Base-by-base conservation (phyloP, 2,113 vertebrate species). In the Ardeotis arabs region DNA sequence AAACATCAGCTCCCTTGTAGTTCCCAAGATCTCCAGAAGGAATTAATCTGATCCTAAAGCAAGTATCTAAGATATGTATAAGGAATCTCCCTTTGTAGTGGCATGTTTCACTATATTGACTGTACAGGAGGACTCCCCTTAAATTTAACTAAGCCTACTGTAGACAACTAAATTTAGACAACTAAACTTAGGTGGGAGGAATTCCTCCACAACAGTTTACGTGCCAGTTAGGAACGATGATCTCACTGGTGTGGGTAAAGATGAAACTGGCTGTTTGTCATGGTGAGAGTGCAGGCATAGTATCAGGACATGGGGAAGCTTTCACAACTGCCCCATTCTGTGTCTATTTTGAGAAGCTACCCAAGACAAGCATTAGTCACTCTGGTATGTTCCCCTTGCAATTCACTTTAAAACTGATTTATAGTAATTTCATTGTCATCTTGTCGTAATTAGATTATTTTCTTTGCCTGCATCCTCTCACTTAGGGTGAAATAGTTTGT, bases 121-220 rank as follows among this genome's bases (percentile, higher is more conserved):
- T 81, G 17, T 81, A 67, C 78, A 86, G 79, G 39, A 94, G 50
- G 17, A 75, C 18, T 95, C 56, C 56, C 31, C 35, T 67, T 72
- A 95, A 95, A 95, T 95, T 95, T 96, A 92, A 92, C 73, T 89
- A 89, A 84, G 47, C n/a, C 52, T 92, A 67, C 84, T 72, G 73
- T 64, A 69, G 91, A 75, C 87, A 94, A 75, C 91, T 94, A 96
- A 95, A 96, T 95, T 95, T 93, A 96, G 86, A 59, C 68, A 90
- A 75, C 95, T 89, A 68, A 94, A 89, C 84, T 94, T 93, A 75
- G 81, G 96, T 97, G 95, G 94, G 96, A 97, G 96, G 87, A 96
- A 92, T 95, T 94, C 81, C 89, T 95, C 84, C 69, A 94, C 89
- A 91, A 84, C 93, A 92, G 93, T 94, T 95, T 96, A 81, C 89